Evolutionary conservation across 1,140 invertebrate species (phyloP).

Genomic region (Cherax quadricarinatus): DNA sequence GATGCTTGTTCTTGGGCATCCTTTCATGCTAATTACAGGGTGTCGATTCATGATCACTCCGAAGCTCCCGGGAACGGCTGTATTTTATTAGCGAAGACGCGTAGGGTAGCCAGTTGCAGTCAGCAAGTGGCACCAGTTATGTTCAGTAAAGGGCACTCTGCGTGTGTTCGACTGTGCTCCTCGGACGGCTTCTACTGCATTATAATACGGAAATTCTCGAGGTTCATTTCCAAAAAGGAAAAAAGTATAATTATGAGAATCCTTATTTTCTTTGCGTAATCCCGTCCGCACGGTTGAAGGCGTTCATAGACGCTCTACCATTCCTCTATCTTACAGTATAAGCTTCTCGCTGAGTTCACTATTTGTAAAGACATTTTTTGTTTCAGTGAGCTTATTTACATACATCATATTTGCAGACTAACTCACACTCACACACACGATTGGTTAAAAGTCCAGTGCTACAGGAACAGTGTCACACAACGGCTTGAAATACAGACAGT

Average conservation of each 20-base stretch:
- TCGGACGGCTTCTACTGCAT: background rate
- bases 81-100: background rate
- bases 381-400: slow-evolving; percentile 14
- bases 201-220: slow-evolving; percentile 6
- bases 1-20: background rate
- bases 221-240: background rate
- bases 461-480: background rate
- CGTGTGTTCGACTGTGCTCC: slow-evolving; percentile 5
- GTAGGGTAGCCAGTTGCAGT: background rate
- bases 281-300: background rate
- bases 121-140: background rate
- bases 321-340: background rate
- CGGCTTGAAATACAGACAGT: background rate
- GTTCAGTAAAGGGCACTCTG: slow-evolving; percentile 4
- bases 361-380: slow-evolving; percentile 3
- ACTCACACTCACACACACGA: background rate
- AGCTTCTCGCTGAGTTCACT: background rate
- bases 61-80: background rate
- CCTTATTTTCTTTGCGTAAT: background rate
- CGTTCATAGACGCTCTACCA: background rate
- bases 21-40: background rate
- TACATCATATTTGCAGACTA: slow-evolving; percentile 1
- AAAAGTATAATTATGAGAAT: slow-evolving; percentile 23
- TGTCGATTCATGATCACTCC: background rate
- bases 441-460: background rate